These are phyloP conservation scores for Ptilodon capucinus DNA, from an alignment of 2,888 invertebrate genomes.

Conservation along the genomic window DNA sequence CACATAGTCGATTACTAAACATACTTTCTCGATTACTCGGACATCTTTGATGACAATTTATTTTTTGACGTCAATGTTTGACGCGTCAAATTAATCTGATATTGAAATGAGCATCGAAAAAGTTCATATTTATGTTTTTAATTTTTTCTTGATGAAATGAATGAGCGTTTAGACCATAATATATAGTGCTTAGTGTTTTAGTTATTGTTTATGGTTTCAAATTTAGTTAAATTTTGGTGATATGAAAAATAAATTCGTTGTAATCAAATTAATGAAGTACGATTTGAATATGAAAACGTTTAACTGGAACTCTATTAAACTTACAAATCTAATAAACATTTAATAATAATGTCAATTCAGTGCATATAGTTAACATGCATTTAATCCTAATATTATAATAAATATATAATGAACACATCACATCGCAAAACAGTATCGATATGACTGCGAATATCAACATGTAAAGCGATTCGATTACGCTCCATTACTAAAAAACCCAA, in stretches of 20 bases:
- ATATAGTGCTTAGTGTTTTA: slow-evolving; percentile 7
- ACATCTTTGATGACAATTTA: slow-evolving; percentile 42
- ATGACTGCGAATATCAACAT: slow-evolving; percentile 22
- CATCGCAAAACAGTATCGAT: slow-evolving; percentile 18
- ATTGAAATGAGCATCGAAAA: slow-evolving; percentile 43
- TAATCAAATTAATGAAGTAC: neutral
- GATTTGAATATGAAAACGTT: neutral
- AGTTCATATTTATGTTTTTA: slow-evolving; percentile 24
- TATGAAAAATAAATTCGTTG: no score
- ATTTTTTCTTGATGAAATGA: no score
- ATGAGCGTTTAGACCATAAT: no score
- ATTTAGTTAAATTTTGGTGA: neutral
- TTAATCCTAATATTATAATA: neutral
- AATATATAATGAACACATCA: no score
- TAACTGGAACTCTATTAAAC: neutral
- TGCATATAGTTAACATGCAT: neutral
- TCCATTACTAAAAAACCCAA: slow-evolving; percentile 41
- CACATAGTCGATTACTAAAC: slow-evolving; percentile 45
- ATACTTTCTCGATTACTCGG: slow-evolving; percentile 40
- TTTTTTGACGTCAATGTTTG: slow-evolving; percentile 28
- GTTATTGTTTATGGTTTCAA: neutral
- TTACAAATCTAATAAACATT: neutral
- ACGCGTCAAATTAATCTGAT: slow-evolving; percentile 40
- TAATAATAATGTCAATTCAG: neutral
- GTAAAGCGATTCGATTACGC: slow-evolving; percentile 38